Percentiles rank a stretch among this genome's conserved stretches.
These are phyloP conservation scores for Neoscelio sp. DNA, from an alignment of 2,888 invertebrate genomes.

Conservation along the genomic window DNA sequence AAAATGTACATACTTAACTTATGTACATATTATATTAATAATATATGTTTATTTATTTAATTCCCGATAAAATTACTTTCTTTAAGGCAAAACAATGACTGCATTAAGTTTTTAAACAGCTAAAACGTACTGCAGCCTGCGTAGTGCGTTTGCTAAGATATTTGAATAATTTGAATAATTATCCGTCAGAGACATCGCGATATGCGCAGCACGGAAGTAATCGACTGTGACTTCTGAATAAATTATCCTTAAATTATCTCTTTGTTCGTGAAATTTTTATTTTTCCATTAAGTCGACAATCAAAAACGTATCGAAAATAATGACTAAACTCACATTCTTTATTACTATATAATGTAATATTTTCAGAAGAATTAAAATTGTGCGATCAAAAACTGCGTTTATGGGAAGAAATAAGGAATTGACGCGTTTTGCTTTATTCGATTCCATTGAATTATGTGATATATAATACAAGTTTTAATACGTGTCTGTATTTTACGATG, in stretches of 20 bases:
- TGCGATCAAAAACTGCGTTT: too few relatives aligned
- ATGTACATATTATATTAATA: too few relatives aligned
- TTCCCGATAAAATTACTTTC: neutral
- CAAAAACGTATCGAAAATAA: too few relatives aligned
- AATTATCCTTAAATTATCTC: conserved; percentile 14
- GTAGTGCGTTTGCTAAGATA: conserved; percentile 21
- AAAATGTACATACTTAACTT: too few relatives aligned
- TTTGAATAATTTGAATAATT: conserved; percentile 45
- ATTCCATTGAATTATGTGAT: conserved; percentile 19
- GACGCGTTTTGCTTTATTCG: too few relatives aligned
- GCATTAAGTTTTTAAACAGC: conserved; percentile 10
- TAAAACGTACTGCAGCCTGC: conserved; percentile 5
- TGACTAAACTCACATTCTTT: neutral
- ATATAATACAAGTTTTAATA: conserved; percentile 22
- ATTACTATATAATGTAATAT: conserved; percentile 7
- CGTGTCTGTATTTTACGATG: conserved; percentile 29
- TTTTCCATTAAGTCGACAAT: neutral
- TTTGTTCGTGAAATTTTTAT: conserved; percentile 24
- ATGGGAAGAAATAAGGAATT: too few relatives aligned
- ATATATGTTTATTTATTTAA: too few relatives aligned
- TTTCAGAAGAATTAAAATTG: too few relatives aligned
- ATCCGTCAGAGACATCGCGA: conserved; percentile 22
- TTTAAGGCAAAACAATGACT: neutral
- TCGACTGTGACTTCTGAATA: conserved; percentile 28
- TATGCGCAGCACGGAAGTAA: conserved; percentile 17